Base-by-base conservation (phyloP, 2,888 invertebrate species). In the Eristalis tenax region DNA sequence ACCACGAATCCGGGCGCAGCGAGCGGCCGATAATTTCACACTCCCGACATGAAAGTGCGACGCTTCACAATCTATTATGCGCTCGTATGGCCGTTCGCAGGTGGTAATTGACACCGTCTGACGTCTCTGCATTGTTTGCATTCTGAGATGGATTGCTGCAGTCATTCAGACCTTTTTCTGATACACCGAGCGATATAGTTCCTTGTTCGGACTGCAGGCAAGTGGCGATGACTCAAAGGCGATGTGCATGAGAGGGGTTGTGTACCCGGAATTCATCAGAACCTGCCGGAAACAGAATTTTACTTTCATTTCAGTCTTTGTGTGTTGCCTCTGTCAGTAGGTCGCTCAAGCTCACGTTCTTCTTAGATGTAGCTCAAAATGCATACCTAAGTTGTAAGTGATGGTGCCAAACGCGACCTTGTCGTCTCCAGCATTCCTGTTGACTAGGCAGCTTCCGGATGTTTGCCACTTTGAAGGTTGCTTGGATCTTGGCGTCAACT, bases 11-110 rank as follows among this genome's bases (percentile, higher is more conserved):
- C 78, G 69, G 79, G 66, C 74, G 78, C 82, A 83, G 78, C 63
- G 59, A 22, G 59, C 26, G 63, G n/a, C 5, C 59, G 76, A 59
- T 79, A 87, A 87, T 83, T 79, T 86, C 86, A 83, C 86, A 86
- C 86, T 82, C 69, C 56, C 61, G 78, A 78, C 79, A 79, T 71
- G 75, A 79, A 83, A 86, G 78, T 75, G 66, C 32, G 26, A 61
- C 63, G 38, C 15, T 63, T 78, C 50, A 65, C 22, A 71, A 79
- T 63, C 74, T 15, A 74, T 74, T 78, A 23, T 32, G 43, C 43
- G 11, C 40, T 50, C 43, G 43, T n/a, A 15, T 5, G 43, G 15
- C 43, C 43, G 43, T n/a, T 15, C 5, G n/a, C 43, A n/a, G 43
- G 43, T 50, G 43, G 43, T 50, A 50, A 50, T 50, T n/a, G 43